Evolutionary conservation across 2,888 invertebrate genomes (phyloP), one percentile per base, ranked within the genome.

Genomic region (Bhutanitis thaidina): DNA sequence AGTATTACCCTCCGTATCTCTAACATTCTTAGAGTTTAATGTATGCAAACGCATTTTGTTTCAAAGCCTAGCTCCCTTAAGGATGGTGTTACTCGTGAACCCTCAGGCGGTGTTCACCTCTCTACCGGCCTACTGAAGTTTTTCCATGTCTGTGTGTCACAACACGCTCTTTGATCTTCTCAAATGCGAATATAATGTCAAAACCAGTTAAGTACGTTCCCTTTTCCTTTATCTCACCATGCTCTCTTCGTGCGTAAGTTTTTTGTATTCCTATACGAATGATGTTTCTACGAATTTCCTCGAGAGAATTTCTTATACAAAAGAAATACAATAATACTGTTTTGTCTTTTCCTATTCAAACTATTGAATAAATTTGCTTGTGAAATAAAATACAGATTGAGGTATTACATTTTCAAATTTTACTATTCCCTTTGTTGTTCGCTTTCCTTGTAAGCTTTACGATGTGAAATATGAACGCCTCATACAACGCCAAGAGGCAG

Each of bases 41-140:
- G 82, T 89, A 89, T 89, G 89, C 88, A 89, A 89, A 89, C 88
- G 88, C 88, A 89, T 88, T 89, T 89, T 89, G 88, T 89, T 88
- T 86, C 88, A 86, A 88, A 89, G 87, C 83, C 79, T 80, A 69
- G 78, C 77, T 81, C 88, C 85, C 87, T 80, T 74, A 77, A 78
- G 81, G 68, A 80, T 74, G 81, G 80, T 77, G 80, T 83, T 83
- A 77, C 75, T 77, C 59, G 69, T 78, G 77, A 72, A 72, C 86
- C 88, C 85, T 80, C 77, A 48, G 74, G 86, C 82, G 63, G 59
- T 67, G 74, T 68, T 75, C 77, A 75, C 79, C 74, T 81, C 67
- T 64, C 69, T 60, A 61, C 53, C 55, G n/a, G 57, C 62, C 62
- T 72, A 61, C 71, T 67, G 55, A 82, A 84, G 77, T 82, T 87